Base-by-base conservation (phyloP, 1,140 invertebrate species). In the Trichomalopsis sarcophagae region DNA sequence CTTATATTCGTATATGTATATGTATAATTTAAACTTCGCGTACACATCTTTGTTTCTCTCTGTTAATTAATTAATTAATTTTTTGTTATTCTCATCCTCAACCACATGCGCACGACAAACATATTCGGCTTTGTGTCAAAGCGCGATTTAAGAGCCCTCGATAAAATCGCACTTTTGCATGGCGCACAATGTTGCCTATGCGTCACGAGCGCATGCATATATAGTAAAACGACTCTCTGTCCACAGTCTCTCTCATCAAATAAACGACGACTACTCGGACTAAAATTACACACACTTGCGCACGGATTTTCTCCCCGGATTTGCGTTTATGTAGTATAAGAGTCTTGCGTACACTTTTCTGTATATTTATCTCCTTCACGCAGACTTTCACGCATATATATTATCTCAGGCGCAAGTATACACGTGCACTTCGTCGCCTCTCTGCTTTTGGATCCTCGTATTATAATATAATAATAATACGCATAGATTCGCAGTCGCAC, bases 201-300 rank as follows among this genome's bases (percentile, higher is more conserved):
- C 68, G 68, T 71, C 62, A 6, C 7, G 62, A 17, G 62, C 17
- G 62, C 14, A 66, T 36, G 33, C 33, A 36, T 36, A 36, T 9
- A 44, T 44, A 44, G 40, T 44, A 44, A 44, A 62, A 7, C 55
- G 1, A 14, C 11, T 50, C 14, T 50, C 47, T 17, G 47, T 50
- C 17, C 55, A 21, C 55, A n/a, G 55, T 44, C 40, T 62, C 55
- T 62, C 55, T 62, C 55, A 55, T 55, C 10, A 50, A 81, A 30
- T 27, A 81, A 73, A 81, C 27, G 66, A 82, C 62, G 21, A 73
- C 62, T 78, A 36, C 36, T 47, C 79, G 62, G 44, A 82, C 66
- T 85, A 85, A 69, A 83, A 55, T 86, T 84, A 69, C 79, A 83
- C 82, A 81, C 82, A 84, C 76, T 40, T 62, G 30, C 68, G 68